Percentiles rank a stretch among this genome's conserved stretches.
Evolutionary conservation across 2,888 invertebrate genomes (phyloP).

Genomic region (Aphidoletes aphidimyza): DNA sequence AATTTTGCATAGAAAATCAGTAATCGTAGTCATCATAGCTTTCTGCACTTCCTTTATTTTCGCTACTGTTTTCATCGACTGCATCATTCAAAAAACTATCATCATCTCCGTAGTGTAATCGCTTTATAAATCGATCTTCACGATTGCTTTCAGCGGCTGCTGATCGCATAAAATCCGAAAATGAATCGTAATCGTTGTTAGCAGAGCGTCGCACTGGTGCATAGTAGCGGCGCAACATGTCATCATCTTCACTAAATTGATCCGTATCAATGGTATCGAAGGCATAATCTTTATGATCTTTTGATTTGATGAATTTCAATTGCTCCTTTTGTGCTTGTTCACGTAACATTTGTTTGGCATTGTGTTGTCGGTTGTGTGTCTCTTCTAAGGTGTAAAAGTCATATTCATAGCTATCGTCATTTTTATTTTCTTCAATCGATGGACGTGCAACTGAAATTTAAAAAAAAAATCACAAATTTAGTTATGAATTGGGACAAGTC

Average conservation of each 20-base stretch:
- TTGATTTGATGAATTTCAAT: neutral
- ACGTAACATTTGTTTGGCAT: neutral
- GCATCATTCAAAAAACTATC: neutral
- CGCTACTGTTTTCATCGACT: neutral
- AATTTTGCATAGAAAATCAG: no score
- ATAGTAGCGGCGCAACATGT: neutral
- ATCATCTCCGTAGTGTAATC: neutral
- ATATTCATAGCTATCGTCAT: neutral
- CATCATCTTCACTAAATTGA: slow-evolving; percentile 1
- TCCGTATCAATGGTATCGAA: neutral
- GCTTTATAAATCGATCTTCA: neutral
- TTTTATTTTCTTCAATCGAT: neutral
- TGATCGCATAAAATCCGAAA: neutral
- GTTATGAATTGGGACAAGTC: no score
- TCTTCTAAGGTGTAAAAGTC: neutral
- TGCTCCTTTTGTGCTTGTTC: neutral
- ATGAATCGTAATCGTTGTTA: neutral
- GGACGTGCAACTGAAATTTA: no score
- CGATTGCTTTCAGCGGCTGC: neutral
- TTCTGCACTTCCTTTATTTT: no score
- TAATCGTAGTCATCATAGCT: neutral
- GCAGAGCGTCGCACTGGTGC: neutral
- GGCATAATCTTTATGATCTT: neutral
- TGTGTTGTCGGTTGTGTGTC: neutral
- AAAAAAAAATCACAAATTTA: no score